Evolutionary conservation across 92 coral and sea anemone species (phyloP).

Genomic region (Paramuricea clavata): DNA sequence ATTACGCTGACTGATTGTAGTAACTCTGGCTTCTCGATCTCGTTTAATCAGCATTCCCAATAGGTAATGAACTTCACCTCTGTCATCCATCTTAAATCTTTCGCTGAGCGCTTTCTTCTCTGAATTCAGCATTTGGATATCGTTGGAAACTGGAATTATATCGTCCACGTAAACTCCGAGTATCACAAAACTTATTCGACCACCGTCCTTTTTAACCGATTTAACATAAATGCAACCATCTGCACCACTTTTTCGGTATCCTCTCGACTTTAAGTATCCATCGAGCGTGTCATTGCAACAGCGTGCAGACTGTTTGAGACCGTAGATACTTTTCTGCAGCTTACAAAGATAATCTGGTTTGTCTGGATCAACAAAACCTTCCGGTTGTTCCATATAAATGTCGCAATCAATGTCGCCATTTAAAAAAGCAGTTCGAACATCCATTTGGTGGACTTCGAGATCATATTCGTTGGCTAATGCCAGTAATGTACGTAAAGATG

Average conservation of each 20-base stretch:
- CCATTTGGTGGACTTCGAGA: conserved; percentile 41
- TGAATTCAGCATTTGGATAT: neutral
- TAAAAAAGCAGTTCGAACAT: conserved; percentile 37
- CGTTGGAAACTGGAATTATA: conserved; percentile 27
- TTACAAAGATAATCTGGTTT: conserved; percentile 33
- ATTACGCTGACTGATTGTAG: neutral
- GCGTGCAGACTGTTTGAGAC: conserved; percentile 25
- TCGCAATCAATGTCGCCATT: conserved; percentile 14
- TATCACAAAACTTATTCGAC: conserved; percentile 17
- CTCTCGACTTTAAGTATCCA: neutral
- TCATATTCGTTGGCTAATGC: conserved; percentile 30
- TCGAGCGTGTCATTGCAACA: conserved; percentile 32
- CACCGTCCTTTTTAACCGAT: neutral
- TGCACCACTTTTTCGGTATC: neutral
- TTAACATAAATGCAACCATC: neutral
- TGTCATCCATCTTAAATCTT: neutral
- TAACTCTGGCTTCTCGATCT: neutral
- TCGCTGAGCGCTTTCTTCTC: too few species aligned
- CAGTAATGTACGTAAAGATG: conserved; percentile 8
- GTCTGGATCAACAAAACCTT: conserved; percentile 12
- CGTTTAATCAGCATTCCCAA: neutral
- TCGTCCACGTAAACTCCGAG: conserved; percentile 31
- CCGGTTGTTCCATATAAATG: conserved; percentile 45
- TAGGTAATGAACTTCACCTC: neutral
- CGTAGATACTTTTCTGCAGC: conserved; percentile 20